Evolutionary conservation across 2,113 vertebrate genomes (phyloP).

Genomic region (Rhinoderma darwinii): DNA sequence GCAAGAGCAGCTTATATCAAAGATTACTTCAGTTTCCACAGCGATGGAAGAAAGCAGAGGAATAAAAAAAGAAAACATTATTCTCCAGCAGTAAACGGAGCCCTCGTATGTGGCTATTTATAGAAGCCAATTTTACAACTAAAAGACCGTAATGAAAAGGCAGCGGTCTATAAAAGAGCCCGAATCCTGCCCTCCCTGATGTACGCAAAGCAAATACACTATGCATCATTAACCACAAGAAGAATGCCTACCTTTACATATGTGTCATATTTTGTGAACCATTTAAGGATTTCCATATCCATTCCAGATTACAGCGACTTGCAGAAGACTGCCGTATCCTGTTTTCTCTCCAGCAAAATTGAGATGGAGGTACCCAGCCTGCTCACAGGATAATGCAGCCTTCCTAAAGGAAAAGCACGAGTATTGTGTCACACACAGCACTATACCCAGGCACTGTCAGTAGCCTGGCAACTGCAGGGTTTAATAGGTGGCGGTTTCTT

Average conservation of each 20-base stretch:
- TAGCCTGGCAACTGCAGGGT: slow-evolving; percentile 73
- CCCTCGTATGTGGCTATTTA: slow-evolving; percentile 60
- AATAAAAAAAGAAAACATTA: not conserved
- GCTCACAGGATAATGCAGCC: slow-evolving; percentile 63
- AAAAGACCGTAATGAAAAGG: slow-evolving; percentile 2
- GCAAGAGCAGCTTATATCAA: slow-evolving; percentile 55
- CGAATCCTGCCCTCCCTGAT: slow-evolving; percentile 5
- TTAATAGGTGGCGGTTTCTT: slow-evolving; percentile 64
- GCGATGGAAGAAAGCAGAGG: slow-evolving; percentile 63
- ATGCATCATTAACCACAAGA: slow-evolving; percentile 36
- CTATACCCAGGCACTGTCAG: slow-evolving; percentile 61
- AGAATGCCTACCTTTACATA: slow-evolving; percentile 65
- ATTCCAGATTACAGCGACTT: slow-evolving; percentile 61
- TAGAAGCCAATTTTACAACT: slow-evolving; percentile 50
- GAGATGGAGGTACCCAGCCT: slow-evolving; percentile 59
- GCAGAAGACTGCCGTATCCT: slow-evolving; percentile 55
- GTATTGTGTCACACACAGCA: slow-evolving; percentile 50
- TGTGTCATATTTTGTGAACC: slow-evolving; percentile 62
- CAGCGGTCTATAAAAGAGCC: slow-evolving; percentile 34
- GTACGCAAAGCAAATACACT: not conserved
- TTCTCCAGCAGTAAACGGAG: slow-evolving; percentile 55
- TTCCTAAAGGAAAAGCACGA: slow-evolving; percentile 62
- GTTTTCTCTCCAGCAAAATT: slow-evolving; percentile 57
- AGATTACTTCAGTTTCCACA: slow-evolving; percentile 62
- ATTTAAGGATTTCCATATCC: slow-evolving; percentile 65